phyloP scores from a whole-genome alignment of 2,113 vertebrate genomes.

The Carlito syrichta region DNA sequence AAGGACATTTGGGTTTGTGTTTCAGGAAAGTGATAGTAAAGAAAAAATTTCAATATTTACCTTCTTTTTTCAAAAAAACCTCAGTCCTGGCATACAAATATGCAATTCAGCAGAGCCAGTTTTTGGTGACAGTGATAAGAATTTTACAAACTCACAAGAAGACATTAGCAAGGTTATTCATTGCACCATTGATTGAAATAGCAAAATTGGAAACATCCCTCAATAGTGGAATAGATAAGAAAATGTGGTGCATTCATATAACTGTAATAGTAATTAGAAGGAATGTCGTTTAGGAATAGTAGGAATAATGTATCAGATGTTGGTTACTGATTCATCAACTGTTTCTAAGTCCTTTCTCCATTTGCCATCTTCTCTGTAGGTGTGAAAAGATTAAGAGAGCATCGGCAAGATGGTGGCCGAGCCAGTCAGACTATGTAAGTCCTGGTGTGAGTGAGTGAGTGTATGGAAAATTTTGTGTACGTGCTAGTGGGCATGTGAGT shows the following conservation, averaged over 20 bases:
- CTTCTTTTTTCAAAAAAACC: constrained; percentile 4
- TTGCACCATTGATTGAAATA: neutral
- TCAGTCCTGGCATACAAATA: neutral
- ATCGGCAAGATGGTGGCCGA: no score
- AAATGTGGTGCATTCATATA: neutral
- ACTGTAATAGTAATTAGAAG: neutral
- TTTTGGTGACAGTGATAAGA: neutral
- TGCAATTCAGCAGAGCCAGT: neutral
- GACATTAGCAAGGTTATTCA: neutral
- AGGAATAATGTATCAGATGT: neutral
- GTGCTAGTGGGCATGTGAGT: no score
- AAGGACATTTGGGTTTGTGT: neutral
- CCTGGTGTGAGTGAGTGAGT: no score
- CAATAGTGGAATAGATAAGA: neutral
- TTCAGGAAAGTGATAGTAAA: neutral
- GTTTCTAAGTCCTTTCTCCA: neutral
- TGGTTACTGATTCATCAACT: neutral
- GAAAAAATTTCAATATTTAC: neutral
- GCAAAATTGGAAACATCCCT: neutral
- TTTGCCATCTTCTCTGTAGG: neutral
- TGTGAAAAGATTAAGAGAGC: neutral
- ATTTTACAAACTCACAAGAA: neutral
- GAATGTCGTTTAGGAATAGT: neutral
- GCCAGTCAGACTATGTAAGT: no score
- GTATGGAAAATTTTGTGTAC: no score